Base-by-base conservation (phyloP, 2,888 invertebrate species). In the Auanema freiburgensis region DNA sequence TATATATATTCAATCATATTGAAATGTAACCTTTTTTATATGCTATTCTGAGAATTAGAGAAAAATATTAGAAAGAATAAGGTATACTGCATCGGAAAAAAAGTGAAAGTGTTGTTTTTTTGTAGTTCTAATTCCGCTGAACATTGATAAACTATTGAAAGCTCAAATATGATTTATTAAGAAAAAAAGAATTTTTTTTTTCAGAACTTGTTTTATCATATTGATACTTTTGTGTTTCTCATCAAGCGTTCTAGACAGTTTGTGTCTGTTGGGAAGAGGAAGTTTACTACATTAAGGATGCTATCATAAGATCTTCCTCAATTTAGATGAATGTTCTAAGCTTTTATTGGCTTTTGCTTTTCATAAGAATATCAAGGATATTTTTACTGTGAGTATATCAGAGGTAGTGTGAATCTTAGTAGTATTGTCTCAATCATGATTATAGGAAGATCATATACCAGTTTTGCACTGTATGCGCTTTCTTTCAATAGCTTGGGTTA, bases 321-420 rank as follows among this genome's bases (percentile, higher is more conserved):
- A 11, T n/a, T 24, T 11, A 11, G 51, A 51, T 14, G 1, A 24
- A 2, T 33, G 52, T 18, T 67, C 65, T 67, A 67, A 62, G 24
- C n/a, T 68, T 1, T 59, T 71, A 51, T 64, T 64, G 56, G 43
- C 71, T 3, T 75, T 75, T 59, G 73, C 75, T 21, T 57, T 73
- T 33, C 66, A 71, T 65, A 59, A 65, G n/a, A 75, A 73, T 64
- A 40, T 70, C n/a, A 56, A 58, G 23, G 68, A 73, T 41, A 67
- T 75, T 21, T 68, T 72, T 40, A 46, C 50, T 14, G 62, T 60
- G 54, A 59, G 51, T 18, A 11, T 59, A 2, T 46, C 51, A 57
- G 14, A 61, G 59, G 55, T 59, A 60, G 21, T 25, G 10, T 57
- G 21, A 33, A 40, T 21, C n/a, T n/a, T 3, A 57, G 12, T 58